Evolutionary conservation across 2,113 vertebrate species (phyloP).

Genomic region (Chloropsis hardwickii): DNA sequence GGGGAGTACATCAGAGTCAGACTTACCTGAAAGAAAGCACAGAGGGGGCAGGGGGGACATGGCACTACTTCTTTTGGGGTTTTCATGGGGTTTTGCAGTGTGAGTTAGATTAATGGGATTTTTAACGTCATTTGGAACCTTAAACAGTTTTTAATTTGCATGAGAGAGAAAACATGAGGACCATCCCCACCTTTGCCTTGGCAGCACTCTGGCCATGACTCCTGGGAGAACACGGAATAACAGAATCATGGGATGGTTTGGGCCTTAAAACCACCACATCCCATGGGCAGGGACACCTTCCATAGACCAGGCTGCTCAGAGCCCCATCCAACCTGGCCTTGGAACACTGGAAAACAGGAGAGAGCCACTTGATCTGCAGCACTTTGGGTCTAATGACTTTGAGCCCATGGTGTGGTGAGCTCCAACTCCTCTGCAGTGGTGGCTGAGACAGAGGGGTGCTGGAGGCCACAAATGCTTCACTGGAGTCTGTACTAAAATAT

Average conservation of each 20-base stretch:
- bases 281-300: background rate
- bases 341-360: background rate
- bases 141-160: background rate
- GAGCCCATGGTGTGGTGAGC: background rate
- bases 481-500: background rate
- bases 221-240: background rate
- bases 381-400: background rate
- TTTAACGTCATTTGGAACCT: background rate
- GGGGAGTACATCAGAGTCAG: background rate
- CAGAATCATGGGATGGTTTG: background rate
- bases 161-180: background rate
- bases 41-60: background rate
- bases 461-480: background rate
- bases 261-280: background rate
- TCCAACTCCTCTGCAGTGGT: background rate
- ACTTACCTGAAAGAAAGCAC: background rate
- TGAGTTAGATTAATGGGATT: background rate
- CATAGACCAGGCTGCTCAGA: background rate
- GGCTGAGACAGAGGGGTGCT: background rate
- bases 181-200: background rate
- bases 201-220: background rate
- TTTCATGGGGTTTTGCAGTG: background rate
- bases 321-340: background rate
- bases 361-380: background rate
- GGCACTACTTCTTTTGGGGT: background rate